A percentile compares a stretch with the other conserved stretches of the same genome.
These are phyloP conservation scores for Anthoscopus minutus DNA, from an alignment of 2,113 vertebrate genomes.

Conservation along the genomic window DNA sequence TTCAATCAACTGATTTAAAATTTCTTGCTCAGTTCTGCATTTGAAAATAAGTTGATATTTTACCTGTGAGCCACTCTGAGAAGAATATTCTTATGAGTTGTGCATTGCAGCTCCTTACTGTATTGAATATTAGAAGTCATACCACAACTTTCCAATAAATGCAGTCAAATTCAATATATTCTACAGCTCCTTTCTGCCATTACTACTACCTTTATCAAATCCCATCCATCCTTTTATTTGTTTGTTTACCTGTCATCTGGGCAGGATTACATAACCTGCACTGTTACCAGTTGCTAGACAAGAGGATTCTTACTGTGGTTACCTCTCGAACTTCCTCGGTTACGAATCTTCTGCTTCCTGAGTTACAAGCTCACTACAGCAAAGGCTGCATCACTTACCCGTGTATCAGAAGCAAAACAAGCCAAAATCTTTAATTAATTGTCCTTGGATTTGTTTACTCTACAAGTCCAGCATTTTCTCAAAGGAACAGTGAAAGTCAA, in stretches of 20 bases:
- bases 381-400: not conserved
- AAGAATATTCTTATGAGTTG: not conserved
- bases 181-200: not conserved
- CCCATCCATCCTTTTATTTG: not conserved
- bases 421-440: not conserved
- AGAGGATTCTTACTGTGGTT: not conserved
- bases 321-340: not conserved
- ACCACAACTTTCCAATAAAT: not conserved
- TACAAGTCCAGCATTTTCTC: not conserved
- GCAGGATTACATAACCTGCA: not conserved
- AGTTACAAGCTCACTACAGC: not conserved
- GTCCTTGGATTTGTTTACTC: not conserved
- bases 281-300: not conserved
- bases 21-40: not conserved
- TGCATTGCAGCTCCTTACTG: not conserved
- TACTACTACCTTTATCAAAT: not conserved
- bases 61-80: not conserved
- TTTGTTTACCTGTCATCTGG: not conserved
- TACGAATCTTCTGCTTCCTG: not conserved
- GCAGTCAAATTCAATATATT: not conserved
- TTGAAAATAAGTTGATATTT: not conserved
- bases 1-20: not conserved
- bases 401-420: not conserved
- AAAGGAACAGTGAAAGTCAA: not conserved
- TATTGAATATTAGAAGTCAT: not conserved